These are phyloP conservation scores for Acromyrmex heyeri DNA, from an alignment of 1,140 invertebrate species.

Conservation along the genomic window DNA sequence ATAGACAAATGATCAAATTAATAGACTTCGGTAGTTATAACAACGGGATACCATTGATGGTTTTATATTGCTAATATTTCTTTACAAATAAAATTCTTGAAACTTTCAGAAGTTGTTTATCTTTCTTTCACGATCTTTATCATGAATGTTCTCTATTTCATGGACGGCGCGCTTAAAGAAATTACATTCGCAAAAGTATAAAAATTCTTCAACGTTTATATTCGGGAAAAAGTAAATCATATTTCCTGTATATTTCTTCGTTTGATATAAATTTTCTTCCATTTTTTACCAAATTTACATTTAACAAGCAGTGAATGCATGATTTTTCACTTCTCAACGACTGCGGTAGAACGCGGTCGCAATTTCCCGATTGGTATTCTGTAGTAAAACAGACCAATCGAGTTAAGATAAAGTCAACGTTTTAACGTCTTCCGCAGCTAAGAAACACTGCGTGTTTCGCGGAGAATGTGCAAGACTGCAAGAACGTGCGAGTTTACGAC, in stretches of 20 bases:
- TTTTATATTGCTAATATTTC: not conserved
- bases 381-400: constrained; percentile 14
- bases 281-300: not conserved
- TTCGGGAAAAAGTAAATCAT: not conserved
- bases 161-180: not conserved
- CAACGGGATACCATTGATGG: too few species aligned
- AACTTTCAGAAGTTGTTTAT: not conserved
- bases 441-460: constrained; percentile 7
- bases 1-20: too few species aligned
- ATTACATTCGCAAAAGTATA: constrained; percentile 3
- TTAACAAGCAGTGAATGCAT: not conserved
- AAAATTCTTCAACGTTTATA: not conserved
- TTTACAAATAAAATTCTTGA: not conserved
- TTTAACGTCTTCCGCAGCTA: constrained; percentile 9
- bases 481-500: constrained; percentile 21
- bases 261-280: not conserved
- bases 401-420: constrained; percentile 35
- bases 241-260: not conserved
- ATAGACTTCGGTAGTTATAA: too few species aligned
- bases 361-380: not conserved
- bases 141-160: not conserved
- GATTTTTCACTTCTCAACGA: constrained; percentile 4
- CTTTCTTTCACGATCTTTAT: not conserved
- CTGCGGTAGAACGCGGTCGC: not conserved
- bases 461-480: not conserved